phyloP scores from a whole-genome alignment of 2,797 vertebrate species.

The Helostoma temminkii region DNA sequence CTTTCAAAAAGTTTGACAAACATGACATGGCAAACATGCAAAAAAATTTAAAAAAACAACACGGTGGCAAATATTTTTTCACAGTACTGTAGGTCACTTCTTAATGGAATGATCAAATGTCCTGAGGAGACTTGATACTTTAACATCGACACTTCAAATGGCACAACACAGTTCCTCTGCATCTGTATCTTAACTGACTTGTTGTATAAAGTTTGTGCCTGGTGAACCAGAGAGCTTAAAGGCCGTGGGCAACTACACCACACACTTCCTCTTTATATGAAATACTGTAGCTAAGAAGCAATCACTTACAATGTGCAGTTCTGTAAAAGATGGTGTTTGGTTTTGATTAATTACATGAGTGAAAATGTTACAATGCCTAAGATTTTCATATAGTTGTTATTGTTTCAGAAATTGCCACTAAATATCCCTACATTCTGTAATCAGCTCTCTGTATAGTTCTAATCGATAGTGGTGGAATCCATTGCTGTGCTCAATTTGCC shows the following conservation, averaged over 20 bases:
- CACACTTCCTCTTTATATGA: slow-evolving; percentile 15
- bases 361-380: neutral
- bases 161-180: neutral
- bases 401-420: neutral
- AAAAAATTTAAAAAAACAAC: no score
- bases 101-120: no score
- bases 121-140: no score
- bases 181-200: neutral
- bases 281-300: neutral
- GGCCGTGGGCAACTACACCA: neutral
- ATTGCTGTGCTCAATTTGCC: neutral
- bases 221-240: neutral
- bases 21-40: no score
- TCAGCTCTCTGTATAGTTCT: neutral
- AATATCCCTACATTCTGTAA: neutral
- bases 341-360: neutral
- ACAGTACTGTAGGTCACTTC: no score
- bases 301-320: neutral
- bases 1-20: no score
- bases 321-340: neutral
- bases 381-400: neutral
- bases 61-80: no score
- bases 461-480: no score
- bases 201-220: neutral
- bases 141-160: no score